Percentiles rank a stretch among this genome's conserved stretches.
Evolutionary conservation across 2,797 vertebrate species (phyloP).

Genomic region (Hypotaenidia philippensis): DNA sequence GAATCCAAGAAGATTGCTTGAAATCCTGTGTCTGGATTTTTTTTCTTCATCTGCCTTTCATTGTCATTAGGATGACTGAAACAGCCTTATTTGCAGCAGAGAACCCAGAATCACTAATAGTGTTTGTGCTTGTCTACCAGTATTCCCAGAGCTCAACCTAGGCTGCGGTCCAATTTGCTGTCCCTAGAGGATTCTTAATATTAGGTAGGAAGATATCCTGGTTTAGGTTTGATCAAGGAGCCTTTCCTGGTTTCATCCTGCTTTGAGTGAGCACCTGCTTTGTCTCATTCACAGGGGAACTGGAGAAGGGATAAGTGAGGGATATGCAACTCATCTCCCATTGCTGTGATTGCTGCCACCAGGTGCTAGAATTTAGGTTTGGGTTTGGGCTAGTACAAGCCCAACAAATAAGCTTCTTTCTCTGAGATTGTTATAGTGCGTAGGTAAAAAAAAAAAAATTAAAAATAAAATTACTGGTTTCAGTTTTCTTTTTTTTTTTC

Average conservation of each 20-base stretch:
- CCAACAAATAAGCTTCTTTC: not conserved
- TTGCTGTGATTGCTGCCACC: not conserved
- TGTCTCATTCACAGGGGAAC: not conserved
- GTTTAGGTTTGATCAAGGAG: conserved; percentile 20
- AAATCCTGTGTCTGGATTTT: conserved; percentile 36
- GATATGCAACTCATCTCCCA: not conserved
- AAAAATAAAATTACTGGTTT: not conserved
- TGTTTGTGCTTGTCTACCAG: not conserved
- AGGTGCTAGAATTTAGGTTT: not conserved
- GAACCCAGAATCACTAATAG: not conserved
- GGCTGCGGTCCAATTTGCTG: not conserved
- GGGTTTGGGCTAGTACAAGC: not conserved
- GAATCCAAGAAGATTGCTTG: conserved; percentile 40
- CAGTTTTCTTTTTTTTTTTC: not conserved
- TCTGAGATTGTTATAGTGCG: not conserved
- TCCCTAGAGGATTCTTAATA: not conserved
- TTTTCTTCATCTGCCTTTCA: conserved; percentile 21
- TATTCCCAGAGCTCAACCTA: not conserved
- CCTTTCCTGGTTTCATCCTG: not conserved
- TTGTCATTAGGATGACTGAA: conserved; percentile 41
- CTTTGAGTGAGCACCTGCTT: not conserved
- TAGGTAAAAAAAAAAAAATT: not conserved
- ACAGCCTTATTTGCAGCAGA: conserved; percentile 21
- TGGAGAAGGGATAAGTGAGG: not conserved
- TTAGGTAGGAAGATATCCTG: not conserved